phyloP scores from a whole-genome alignment of 1,140 invertebrate species.

The Drosophila bocki region DNA sequence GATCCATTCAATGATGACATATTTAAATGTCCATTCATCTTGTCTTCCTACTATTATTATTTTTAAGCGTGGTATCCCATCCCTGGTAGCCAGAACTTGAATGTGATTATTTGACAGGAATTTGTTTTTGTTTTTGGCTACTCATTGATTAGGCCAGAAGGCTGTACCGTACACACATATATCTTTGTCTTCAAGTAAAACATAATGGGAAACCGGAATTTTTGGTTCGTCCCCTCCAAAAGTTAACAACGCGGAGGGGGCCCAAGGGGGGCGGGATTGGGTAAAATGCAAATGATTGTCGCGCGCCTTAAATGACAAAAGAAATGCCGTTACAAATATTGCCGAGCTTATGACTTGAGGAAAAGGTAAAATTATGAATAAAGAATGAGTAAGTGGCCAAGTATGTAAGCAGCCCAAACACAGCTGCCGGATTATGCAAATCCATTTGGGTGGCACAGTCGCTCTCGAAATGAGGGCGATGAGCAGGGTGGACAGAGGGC shows the following conservation, averaged over 20 bases:
- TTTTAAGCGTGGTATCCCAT: neutral
- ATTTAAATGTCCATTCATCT: slow-evolving; percentile 42
- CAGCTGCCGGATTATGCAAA: slow-evolving; percentile 68
- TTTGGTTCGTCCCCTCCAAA: slow-evolving; percentile 31
- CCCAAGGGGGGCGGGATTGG: neutral
- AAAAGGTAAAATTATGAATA: slow-evolving; percentile 51
- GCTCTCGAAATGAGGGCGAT: slow-evolving; percentile 59
- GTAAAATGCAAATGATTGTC: slow-evolving; percentile 47
- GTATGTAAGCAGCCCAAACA: slow-evolving; percentile 63
- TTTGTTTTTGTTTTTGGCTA: slow-evolving; percentile 27
- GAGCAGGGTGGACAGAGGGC: slow-evolving; percentile 23
- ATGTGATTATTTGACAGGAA: slow-evolving; percentile 28
- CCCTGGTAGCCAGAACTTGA: slow-evolving; percentile 46
- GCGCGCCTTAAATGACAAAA: slow-evolving; percentile 64
- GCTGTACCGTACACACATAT: slow-evolving; percentile 43
- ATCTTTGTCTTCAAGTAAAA: slow-evolving; percentile 52
- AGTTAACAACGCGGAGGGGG: slow-evolving; percentile 12
- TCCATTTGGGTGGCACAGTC: slow-evolving; percentile 51
- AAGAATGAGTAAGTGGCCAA: slow-evolving; percentile 66
- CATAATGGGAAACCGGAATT: slow-evolving; percentile 79
- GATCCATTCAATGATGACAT: slow-evolving; percentile 12
- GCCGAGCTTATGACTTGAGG: slow-evolving; percentile 44
- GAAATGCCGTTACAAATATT: slow-evolving; percentile 74
- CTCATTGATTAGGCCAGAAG: slow-evolving; percentile 65
- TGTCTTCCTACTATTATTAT: slow-evolving; percentile 4